Conservation (phyloP, 2,888 invertebrate genomes). For the Onchidella celtica region DNA sequence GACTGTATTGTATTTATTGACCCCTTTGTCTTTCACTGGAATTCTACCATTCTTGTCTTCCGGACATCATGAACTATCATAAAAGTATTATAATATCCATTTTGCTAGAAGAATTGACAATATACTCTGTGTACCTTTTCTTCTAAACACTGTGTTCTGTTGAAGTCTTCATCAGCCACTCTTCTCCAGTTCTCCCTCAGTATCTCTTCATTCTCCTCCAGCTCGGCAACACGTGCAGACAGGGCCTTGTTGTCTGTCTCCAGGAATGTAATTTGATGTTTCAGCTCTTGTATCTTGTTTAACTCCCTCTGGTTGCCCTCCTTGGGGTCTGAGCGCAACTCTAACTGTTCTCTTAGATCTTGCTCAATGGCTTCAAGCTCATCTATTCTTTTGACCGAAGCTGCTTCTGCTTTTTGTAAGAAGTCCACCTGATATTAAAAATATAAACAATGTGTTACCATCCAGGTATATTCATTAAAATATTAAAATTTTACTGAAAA, state of each 20-base stretch:
- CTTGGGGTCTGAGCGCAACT: constrained; percentile 20
- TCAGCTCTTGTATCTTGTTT: constrained; percentile 60
- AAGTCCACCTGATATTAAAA: constrained; percentile 63
- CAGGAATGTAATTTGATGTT: constrained; percentile 62
- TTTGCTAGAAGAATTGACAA: too few relatives aligned
- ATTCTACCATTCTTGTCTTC: too few relatives aligned
- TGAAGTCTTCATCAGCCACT: constrained; percentile 72
- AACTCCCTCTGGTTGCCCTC: constrained; percentile 51
- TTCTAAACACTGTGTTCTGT: constrained; percentile 65
- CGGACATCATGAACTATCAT: too few relatives aligned
- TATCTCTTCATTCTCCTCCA: constrained; percentile 72
- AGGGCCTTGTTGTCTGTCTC: constrained; percentile 65
- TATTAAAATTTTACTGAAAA: too few relatives aligned
- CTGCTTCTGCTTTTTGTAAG: constrained; percentile 66
- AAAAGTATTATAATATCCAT: too few relatives aligned
- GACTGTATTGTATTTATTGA: neutral
- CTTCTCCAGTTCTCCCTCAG: constrained; percentile 71
- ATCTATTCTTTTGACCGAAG: constrained; percentile 63
- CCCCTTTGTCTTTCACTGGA: neutral
- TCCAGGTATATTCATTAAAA: neutral
- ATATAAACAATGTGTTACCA: neutral
- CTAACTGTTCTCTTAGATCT: constrained; percentile 64
- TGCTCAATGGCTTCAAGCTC: constrained; percentile 68
- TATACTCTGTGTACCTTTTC: constrained; percentile 69
- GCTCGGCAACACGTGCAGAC: constrained; percentile 64